phyloP scores from a whole-genome alignment of 2,113 vertebrate genomes.

The Petromus typicus region DNA sequence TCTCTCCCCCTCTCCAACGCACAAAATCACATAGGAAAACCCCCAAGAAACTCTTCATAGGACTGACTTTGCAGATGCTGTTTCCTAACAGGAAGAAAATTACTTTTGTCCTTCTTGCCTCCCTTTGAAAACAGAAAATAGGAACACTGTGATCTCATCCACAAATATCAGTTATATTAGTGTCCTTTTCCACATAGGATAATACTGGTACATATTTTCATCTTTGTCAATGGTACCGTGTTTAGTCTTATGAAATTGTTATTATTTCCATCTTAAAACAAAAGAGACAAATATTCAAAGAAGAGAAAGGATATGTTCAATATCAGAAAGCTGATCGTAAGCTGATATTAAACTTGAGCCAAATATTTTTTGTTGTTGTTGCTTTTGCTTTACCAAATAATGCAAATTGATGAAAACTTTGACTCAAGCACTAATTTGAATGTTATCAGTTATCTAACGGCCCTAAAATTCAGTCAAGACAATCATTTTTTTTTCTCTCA shows the following conservation, averaged over 20 bases:
- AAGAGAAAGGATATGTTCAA: neutral
- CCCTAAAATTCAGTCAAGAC: neutral
- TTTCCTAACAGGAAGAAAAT: neutral
- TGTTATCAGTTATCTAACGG: neutral
- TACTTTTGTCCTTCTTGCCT: neutral
- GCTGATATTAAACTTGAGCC: neutral
- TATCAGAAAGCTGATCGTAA: neutral
- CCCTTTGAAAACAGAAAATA: slow-evolving; percentile 59
- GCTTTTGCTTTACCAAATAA: neutral
- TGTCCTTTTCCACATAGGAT: neutral
- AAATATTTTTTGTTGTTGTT: neutral
- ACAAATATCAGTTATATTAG: neutral
- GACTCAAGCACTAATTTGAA: neutral
- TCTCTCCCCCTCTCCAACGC: neutral
- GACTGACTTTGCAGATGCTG: neutral
- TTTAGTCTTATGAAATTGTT: neutral
- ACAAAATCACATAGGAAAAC: neutral
- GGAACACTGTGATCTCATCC: neutral
- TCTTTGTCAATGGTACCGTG: neutral
- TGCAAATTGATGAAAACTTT: neutral
- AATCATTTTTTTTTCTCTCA: neutral
- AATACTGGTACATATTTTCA: neutral
- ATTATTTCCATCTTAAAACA: neutral
- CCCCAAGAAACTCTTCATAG: neutral
- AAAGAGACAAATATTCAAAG: neutral